These are phyloP conservation scores for Plagodis dolabraria DNA, from an alignment of 2,888 invertebrate genomes.

Conservation along the genomic window DNA sequence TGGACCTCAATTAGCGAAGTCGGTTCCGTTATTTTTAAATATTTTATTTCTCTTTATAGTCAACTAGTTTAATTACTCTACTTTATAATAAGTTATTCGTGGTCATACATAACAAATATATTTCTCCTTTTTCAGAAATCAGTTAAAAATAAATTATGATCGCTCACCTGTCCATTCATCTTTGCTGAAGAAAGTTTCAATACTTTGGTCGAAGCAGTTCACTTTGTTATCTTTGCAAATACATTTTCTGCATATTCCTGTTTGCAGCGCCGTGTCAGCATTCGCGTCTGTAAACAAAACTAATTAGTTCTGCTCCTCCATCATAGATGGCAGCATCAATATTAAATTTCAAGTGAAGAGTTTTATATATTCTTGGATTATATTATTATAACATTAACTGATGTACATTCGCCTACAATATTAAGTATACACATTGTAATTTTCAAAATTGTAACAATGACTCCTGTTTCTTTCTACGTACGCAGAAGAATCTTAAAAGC, in stretches of 20 bases:
- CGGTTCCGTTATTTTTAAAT: no score
- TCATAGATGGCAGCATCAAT: slow-evolving; percentile 50
- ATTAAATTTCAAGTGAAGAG: background rate
- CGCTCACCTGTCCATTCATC: slow-evolving; percentile 82
- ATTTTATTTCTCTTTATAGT: no score
- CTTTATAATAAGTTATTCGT: no score
- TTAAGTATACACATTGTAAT: background rate
- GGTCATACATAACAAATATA: no score
- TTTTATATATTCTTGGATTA: background rate
- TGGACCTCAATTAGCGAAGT: no score
- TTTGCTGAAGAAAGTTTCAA: slow-evolving; percentile 78
- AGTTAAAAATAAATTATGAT: slow-evolving; percentile 29
- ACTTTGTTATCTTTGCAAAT: slow-evolving; percentile 77
- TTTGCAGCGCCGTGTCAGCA: slow-evolving; percentile 47
- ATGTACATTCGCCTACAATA: background rate
- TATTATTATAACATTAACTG: background rate
- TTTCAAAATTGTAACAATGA: no score
- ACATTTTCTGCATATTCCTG: slow-evolving; percentile 83
- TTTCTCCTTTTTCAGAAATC: no score
- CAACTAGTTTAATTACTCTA: no score
- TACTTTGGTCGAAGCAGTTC: slow-evolving; percentile 80
- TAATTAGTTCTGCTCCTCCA: slow-evolving; percentile 46
- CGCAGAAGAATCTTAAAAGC: background rate
- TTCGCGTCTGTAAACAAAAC: slow-evolving; percentile 41
- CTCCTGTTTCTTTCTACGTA: no score